These are phyloP conservation scores for Aphrophora alni DNA, from an alignment of 2,888 invertebrate species.

Conservation along the genomic window DNA sequence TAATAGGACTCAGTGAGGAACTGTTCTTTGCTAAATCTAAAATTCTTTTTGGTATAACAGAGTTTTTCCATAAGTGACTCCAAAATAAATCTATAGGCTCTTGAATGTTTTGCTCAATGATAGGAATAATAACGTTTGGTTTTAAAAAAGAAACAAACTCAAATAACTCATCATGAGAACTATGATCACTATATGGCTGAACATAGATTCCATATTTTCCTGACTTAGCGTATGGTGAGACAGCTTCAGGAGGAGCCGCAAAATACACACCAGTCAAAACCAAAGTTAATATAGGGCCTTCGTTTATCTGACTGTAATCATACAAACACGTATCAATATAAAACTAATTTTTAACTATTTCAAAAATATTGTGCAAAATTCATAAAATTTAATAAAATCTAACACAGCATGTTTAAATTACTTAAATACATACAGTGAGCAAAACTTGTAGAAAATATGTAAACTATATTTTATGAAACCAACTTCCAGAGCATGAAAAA, in stretches of 20 bases:
- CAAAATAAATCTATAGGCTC: neutral
- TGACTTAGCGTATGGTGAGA: neutral
- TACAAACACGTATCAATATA: too few relatives aligned
- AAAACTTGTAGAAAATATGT: too few relatives aligned
- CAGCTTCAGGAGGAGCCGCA: neutral
- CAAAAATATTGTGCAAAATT: too few relatives aligned
- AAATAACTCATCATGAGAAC: neutral
- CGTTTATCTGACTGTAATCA: neutral
- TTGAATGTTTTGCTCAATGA: neutral
- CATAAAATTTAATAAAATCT: too few relatives aligned
- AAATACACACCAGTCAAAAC: neutral
- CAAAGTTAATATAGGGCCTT: neutral
- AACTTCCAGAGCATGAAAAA: too few relatives aligned
- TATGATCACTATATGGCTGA: neutral
- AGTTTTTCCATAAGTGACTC: neutral
- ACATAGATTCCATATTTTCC: neutral
- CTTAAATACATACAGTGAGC: too few relatives aligned
- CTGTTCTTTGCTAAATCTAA: neutral
- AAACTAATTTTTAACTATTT: too few relatives aligned
- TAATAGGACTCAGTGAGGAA: neutral
- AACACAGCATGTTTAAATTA: too few relatives aligned
- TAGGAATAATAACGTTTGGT: neutral
- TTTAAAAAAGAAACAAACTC: neutral
- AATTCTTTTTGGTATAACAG: neutral
- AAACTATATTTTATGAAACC: too few relatives aligned